Evolutionary conservation across 2,888 invertebrate genomes (phyloP).

Genomic region (Drosophila ustulata): DNA sequence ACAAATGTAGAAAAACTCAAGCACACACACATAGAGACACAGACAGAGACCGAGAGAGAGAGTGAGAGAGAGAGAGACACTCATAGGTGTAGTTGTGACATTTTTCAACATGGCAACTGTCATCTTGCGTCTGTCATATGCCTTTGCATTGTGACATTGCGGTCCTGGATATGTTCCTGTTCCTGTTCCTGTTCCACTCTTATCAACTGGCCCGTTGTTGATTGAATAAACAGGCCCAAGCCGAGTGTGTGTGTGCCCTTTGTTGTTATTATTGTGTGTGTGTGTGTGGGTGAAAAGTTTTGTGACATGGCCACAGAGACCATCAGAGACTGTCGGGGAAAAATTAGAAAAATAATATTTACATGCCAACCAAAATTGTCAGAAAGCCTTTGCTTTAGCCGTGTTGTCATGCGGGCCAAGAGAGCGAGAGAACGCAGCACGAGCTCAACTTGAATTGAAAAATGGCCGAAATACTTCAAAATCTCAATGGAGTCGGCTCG

Average conservation of each 20-base stretch:
- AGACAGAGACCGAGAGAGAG: no score
- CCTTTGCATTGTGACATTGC: slow-evolving; percentile 70
- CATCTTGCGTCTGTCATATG: slow-evolving; percentile 77
- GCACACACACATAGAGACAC: slow-evolving; percentile 6
- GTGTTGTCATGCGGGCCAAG: slow-evolving; percentile 28
- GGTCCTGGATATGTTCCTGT: slow-evolving; percentile 28
- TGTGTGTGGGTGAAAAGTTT: slow-evolving; percentile 42
- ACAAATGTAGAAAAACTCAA: slow-evolving; percentile 37
- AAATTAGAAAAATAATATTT: slow-evolving; percentile 74
- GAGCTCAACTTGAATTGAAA: slow-evolving; percentile 40
- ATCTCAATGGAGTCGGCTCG: slow-evolving; percentile 45
- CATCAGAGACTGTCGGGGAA: slow-evolving; percentile 26
- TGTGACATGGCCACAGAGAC: slow-evolving; percentile 49
- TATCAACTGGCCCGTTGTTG: slow-evolving; percentile 66
- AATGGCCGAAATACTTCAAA: slow-evolving; percentile 42
- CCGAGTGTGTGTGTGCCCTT: slow-evolving; percentile 31
- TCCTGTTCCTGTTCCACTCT: slow-evolving; percentile 37
- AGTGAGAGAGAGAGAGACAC: neutral
- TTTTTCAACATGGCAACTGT: slow-evolving; percentile 77
- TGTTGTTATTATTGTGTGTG: slow-evolving; percentile 41
- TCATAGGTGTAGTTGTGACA: slow-evolving; percentile 48
- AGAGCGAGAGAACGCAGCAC: slow-evolving; percentile 2
- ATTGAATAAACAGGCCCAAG: slow-evolving; percentile 72
- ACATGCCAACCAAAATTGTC: slow-evolving; percentile 55
- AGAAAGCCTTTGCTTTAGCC: slow-evolving; percentile 39